Evolutionary conservation across 2,888 invertebrate species (phyloP), one percentile per base, ranked within the genome.

Genomic region (Leptopilina drosophilae): DNA sequence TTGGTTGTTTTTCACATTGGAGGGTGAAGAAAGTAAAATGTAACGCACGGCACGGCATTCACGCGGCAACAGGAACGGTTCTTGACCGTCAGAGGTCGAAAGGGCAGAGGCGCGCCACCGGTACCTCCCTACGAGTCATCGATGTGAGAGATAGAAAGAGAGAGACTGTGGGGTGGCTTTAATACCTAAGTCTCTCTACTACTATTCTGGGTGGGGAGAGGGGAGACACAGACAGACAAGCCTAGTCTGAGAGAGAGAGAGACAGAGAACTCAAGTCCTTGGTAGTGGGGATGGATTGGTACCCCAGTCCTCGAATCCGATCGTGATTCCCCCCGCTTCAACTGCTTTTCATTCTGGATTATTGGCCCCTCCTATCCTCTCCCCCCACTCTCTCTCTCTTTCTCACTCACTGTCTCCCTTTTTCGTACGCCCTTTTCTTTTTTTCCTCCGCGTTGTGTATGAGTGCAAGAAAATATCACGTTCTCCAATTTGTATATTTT

Each of bases 41-140:
- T 33, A 33, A 76, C 80, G 64, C 62, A 20, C 78, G 49, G 33
- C 64, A 77, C 75, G 77, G 40, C 49, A 64, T 42, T 53, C 40
- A 33, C 12, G 56, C 80, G 40, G 40, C 77, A 67, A 81, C 79
- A 81, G 75, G 76, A 33, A 56, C 73, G 15, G 40, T 53, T 79
- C 64, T 75, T 78, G 75, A 76, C 56, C 80, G 76, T 33, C 77
- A 77, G 85, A 85, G 86, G 87, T 86, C 86, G 87, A 86, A 90
- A 90, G 90, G 90, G 89, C 88, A 87, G 85, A 49, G 49, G 49
- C 49, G 49, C 49, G 49, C 49, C n/a, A 14, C 56, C 87, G 88
- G 88, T 89, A 86, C 90, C 88, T 88, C 89, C 88, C 88, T 88
- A 86, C 82, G 84, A 85, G 78, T 46, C 64, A 65, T 12, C 56